phyloP scores from a whole-genome alignment of 1,140 invertebrate genomes.

The Listronotus bonariensis region DNA sequence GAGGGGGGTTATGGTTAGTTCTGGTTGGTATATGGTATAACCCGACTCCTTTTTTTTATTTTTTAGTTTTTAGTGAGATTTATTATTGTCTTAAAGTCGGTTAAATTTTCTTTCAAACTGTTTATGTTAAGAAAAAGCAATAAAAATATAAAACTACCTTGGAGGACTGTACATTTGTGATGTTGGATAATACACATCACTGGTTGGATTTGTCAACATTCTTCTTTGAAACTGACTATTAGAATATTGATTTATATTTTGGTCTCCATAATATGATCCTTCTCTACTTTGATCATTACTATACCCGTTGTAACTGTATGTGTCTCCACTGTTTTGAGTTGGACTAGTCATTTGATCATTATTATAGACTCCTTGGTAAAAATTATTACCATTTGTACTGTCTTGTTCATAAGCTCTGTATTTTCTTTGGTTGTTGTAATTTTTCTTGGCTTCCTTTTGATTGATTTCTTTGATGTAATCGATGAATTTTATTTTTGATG shows the following conservation, averaged over 20 bases:
- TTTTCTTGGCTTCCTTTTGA: constrained; percentile 62
- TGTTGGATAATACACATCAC: constrained; percentile 43
- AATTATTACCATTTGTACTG: constrained; percentile 3
- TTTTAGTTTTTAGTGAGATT: too few relatives aligned
- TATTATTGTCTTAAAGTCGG: too few relatives aligned
- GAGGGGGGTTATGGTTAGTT: too few relatives aligned
- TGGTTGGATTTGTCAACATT: constrained; percentile 69
- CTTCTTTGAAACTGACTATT: constrained; percentile 66
- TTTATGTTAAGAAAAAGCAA: too few relatives aligned
- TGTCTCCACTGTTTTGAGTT: neutral
- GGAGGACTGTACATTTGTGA: constrained; percentile 33
- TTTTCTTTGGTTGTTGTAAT: constrained; percentile 61
- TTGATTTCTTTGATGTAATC: constrained; percentile 70
- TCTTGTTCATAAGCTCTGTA: constrained; percentile 57
- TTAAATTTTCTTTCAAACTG: too few relatives aligned
- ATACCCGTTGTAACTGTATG: neutral
- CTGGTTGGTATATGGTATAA: too few relatives aligned
- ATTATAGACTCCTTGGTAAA: neutral
- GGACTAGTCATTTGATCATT: neutral
- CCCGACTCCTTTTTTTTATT: too few relatives aligned
- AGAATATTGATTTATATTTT: constrained; percentile 17
- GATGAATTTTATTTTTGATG: constrained; percentile 62
- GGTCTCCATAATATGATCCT: neutral
- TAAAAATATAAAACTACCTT: constrained; percentile 2
- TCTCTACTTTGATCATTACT: neutral